Evolutionary conservation across 2,797 vertebrate species (phyloP).

Genomic region (Cossypha polioptera): DNA sequence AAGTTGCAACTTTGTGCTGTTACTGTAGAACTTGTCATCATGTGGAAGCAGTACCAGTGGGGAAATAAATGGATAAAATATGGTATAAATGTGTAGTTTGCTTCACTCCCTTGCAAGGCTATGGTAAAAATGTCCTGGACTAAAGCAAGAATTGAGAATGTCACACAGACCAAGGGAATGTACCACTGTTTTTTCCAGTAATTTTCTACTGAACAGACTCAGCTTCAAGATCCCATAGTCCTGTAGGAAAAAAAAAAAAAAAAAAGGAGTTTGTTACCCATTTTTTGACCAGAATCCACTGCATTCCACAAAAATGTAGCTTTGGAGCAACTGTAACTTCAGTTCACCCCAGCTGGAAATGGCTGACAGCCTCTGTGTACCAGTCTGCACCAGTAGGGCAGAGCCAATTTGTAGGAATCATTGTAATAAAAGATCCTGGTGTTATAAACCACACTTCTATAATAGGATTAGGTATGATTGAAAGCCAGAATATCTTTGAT

Average conservation of each 20-base stretch:
- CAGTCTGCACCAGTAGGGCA: neutral
- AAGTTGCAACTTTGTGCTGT: neutral
- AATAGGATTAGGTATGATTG: neutral
- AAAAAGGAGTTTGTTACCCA: neutral
- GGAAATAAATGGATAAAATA: neutral
- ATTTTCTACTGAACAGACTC: neutral
- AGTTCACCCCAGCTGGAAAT: neutral
- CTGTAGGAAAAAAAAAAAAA: neutral
- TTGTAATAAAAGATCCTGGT: neutral
- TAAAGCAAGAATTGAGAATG: neutral
- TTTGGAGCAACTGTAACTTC: neutral
- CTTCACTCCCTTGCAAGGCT: neutral
- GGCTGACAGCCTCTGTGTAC: neutral
- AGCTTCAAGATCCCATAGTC: neutral
- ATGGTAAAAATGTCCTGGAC: neutral
- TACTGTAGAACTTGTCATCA: neutral
- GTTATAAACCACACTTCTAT: neutral
- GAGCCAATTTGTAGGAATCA: neutral
- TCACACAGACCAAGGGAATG: neutral
- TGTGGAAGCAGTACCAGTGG: neutral
- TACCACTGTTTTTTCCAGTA: neutral
- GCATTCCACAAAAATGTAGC: neutral
- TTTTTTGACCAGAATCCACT: neutral
- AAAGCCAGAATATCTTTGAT: neutral
- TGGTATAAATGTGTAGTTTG: neutral